Base-by-base conservation (phyloP, 1,140 invertebrate species). In the Sycobia sp. region DNA sequence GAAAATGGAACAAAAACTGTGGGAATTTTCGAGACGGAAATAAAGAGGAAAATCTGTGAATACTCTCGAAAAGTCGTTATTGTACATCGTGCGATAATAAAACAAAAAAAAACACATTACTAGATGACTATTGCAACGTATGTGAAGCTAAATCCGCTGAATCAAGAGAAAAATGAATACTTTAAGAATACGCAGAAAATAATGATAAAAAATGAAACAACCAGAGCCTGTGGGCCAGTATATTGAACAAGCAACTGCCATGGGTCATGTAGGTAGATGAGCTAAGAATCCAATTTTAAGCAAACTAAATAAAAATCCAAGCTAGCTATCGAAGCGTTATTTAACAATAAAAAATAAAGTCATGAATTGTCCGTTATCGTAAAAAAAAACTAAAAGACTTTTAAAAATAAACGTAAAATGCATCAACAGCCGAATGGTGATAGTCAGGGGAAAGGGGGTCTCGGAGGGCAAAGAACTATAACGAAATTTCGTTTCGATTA, bases 221-320 rank as follows among this genome's bases (percentile, higher is more conserved):
- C 46, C 16, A 68, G 66, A 77, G 71, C 69, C 73, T 74, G 67
- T 73, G 73, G 74, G 75, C 71, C 71, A 72, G 75, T 74, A 65
- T 54, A 67, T 71, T 76, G 69, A 76, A 76, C 71, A 70, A 76
- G 76, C 70, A 75, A 78, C 76, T 78, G 76, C 76, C 76, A 78
- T 76, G 74, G 72, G 70, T 76, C 63, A 71, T 71, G 29, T 32
- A 74, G 67, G 57, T 74, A 77, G 71, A 74, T 70, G 68, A 75
- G 71, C 66, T 76, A 71, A 73, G 68, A 76, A 72, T 75, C 65
- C 62, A 76, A 76, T 75, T 77, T 75, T 73, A 74, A 71, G 36
- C 36, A 54, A 63, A 49, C 16, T 25, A 25, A 55, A 58, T 46
- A 63, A 57, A 29, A 59, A 58, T n/a, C 43, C 38, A 66, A 72